Percentiles rank a stretch among this genome's conserved stretches.
Evolutionary conservation across 2,797 vertebrate genomes (phyloP).

Genomic region (Centropyge bicolor): DNA sequence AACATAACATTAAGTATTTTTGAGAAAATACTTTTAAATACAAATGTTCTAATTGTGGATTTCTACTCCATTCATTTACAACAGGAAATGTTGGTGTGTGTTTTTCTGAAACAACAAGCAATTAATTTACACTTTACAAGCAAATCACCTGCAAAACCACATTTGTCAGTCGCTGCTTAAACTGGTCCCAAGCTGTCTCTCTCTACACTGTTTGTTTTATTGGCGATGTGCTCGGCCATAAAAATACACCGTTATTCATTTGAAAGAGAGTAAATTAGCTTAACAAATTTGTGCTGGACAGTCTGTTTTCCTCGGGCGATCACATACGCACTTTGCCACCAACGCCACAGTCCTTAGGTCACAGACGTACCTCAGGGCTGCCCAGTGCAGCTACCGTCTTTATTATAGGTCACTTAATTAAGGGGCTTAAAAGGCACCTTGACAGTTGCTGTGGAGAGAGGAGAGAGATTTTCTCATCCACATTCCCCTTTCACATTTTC

Average conservation of each 20-base stretch:
- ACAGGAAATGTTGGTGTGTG: too few relatives aligned
- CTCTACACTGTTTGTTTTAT: background rate
- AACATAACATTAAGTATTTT: background rate
- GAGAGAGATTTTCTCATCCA: conserved; percentile 3
- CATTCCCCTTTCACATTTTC: background rate
- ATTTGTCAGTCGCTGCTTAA: background rate
- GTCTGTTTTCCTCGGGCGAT: background rate
- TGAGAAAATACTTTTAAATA: background rate
- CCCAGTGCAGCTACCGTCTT: conserved; percentile 16
- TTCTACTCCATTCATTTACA: too few relatives aligned
- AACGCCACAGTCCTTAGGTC: background rate
- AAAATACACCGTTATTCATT: background rate
- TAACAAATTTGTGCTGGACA: background rate
- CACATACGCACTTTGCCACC: background rate
- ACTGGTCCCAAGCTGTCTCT: background rate
- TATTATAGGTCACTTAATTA: conserved; percentile 40
- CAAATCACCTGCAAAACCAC: conserved; percentile 8
- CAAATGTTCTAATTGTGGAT: too few relatives aligned
- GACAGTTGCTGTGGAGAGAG: conserved; percentile 11
- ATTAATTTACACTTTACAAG: background rate
- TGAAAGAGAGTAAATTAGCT: conserved; percentile 11
- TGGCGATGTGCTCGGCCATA: background rate
- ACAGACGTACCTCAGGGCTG: conserved; percentile 4
- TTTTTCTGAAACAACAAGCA: background rate
- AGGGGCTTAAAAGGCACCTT: conserved; percentile 21